Percentiles rank a stretch among this genome's conserved stretches.
Conservation (phyloP, 2,888 invertebrate genomes). For the Morpho achilles region DNA sequence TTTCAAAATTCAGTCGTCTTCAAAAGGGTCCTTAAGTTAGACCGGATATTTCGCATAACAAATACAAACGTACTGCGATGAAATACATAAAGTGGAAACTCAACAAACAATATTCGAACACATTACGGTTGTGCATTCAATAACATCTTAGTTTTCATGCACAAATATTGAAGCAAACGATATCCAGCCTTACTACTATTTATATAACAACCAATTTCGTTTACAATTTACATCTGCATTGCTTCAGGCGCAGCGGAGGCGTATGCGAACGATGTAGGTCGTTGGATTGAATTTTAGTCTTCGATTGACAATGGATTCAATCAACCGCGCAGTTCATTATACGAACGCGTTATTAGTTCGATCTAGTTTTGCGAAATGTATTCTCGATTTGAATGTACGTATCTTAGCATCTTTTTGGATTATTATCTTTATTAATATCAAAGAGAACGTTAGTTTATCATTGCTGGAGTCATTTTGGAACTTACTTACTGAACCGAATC, state of each 20-base stretch:
- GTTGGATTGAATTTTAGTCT: constrained; percentile 49
- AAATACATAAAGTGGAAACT: constrained; percentile 5
- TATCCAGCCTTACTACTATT: constrained; percentile 34
- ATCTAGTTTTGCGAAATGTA: constrained; percentile 17
- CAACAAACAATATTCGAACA: constrained; percentile 17
- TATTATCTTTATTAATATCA: background rate
- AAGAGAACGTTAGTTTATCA: too few relatives aligned
- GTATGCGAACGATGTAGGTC: constrained; percentile 56
- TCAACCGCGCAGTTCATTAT: constrained; percentile 52
- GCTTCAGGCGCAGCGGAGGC: constrained; percentile 46
- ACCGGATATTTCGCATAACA: too few relatives aligned
- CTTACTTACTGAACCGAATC: too few relatives aligned
- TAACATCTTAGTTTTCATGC: constrained; percentile 32
- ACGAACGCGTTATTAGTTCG: constrained; percentile 41
- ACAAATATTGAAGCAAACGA: constrained; percentile 25
- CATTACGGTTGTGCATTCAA: constrained; percentile 36
- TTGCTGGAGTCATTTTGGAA: too few relatives aligned
- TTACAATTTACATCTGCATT: constrained; percentile 45
- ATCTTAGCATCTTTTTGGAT: background rate
- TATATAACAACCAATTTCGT: constrained; percentile 39
- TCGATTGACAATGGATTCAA: constrained; percentile 55
- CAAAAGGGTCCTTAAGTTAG: too few relatives aligned
- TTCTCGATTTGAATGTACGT: constrained; percentile 1
- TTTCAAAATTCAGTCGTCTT: too few relatives aligned
- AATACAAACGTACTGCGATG: background rate